Evolutionary conservation across 2,888 invertebrate species (phyloP).

Genomic region (Caenorhabditis auriculariae): DNA sequence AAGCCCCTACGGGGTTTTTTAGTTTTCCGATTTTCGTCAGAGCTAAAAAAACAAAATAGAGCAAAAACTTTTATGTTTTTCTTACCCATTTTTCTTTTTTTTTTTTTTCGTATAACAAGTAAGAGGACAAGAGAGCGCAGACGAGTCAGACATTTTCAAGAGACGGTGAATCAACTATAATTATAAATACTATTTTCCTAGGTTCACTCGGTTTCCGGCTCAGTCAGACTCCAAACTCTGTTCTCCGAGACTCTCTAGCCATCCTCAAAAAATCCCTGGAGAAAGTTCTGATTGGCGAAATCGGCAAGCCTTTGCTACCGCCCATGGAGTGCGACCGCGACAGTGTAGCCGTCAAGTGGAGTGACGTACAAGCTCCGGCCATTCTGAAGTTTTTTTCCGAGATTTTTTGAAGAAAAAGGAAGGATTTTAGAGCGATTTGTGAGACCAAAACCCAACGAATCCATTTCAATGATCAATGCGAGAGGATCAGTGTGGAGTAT

Average conservation of each 20-base stretch:
- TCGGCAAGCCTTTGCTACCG: constrained; percentile 17
- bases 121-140: no score
- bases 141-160: no score
- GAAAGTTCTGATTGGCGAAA: constrained; percentile 12
- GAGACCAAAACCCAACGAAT: constrained; percentile 23
- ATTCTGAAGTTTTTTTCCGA: constrained; percentile 5
- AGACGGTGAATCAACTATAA: no score
- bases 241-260: constrained; percentile 48
- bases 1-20: no score
- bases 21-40: no score
- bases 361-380: constrained; percentile 18
- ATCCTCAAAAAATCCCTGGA: constrained; percentile 33
- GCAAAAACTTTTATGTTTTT: no score
- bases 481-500: constrained; percentile 39
- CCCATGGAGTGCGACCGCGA: constrained; percentile 29
- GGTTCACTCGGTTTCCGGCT: constrained; percentile 46
- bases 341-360: constrained; percentile 31
- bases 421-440: constrained; percentile 27
- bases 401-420: background rate
- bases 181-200: background rate
- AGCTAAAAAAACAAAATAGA: no score
- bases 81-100: no score
- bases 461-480: constrained; percentile 32
- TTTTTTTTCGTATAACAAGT: no score
- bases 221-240: constrained; percentile 39